phyloP scores from a whole-genome alignment of 2,888 invertebrate genomes.

The Boloria selene region DNA sequence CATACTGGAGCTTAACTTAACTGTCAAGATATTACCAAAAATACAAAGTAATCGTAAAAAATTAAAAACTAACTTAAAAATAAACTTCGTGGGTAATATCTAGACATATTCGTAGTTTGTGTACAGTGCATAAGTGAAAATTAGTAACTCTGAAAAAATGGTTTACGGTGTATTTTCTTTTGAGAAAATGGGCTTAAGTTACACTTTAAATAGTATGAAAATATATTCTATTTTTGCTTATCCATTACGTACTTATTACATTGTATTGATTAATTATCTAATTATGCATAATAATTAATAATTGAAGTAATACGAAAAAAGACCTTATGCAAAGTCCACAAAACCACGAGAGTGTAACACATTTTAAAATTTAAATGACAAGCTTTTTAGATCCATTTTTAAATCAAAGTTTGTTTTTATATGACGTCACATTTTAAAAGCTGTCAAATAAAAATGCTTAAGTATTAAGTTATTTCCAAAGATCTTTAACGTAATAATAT shows the following conservation, averaged over 20 bases:
- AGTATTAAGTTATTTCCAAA: constrained; percentile 19
- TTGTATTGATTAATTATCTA: too few species aligned
- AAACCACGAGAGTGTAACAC: neutral
- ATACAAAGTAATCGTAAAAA: constrained; percentile 20
- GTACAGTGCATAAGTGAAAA: constrained; percentile 5
- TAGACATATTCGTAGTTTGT: constrained; percentile 10
- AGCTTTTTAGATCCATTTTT: neutral
- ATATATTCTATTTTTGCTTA: too few species aligned
- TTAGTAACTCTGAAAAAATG: too few species aligned
- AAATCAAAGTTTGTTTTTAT: neutral
- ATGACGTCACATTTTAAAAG: neutral
- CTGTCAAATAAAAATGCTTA: constrained; percentile 4
- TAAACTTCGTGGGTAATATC: constrained; percentile 18
- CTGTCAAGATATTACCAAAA: constrained; percentile 30
- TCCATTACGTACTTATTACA: too few species aligned
- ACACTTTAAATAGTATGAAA: too few species aligned
- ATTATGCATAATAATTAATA: too few species aligned
- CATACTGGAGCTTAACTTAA: constrained; percentile 42
- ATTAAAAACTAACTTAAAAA: constrained; percentile 24
- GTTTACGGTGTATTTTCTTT: too few species aligned
- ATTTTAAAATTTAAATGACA: constrained; percentile 1
- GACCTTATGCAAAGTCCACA: neutral
- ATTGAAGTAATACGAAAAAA: too few species aligned
- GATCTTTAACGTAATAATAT: constrained; percentile 12
- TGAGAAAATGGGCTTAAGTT: too few species aligned